Evolutionary conservation across 2,113 vertebrate species (phyloP), one percentile per base, ranked within the genome.

Genomic region (Climacteris rufus): DNA sequence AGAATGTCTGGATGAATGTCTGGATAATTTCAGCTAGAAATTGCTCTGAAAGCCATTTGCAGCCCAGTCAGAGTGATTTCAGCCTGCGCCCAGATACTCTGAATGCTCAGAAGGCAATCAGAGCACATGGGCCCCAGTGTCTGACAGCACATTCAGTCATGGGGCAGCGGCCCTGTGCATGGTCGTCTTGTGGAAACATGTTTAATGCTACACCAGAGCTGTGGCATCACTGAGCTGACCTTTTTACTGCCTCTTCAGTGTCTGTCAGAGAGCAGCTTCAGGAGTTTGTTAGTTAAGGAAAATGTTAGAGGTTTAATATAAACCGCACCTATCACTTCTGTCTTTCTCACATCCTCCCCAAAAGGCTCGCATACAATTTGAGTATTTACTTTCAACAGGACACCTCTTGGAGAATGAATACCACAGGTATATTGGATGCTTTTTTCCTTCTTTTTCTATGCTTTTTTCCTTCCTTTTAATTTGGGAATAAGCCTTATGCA

Each of bases 11-110:
- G 78, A 88, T 87, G 74, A 93, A 90, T 59, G 93, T 96, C 96
- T 97, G 96, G 95, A 93, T 88, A 93, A 89, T 92, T 95, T 97
- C 93, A 95, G 86, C 61, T 64, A 20, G 33, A 92, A 93, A 84
- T 92, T 49, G 87, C 83, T 90, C 86, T 83, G 79, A 93, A 89
- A 81, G 81, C 80, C 70, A 28, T 88, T 90, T 94, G 28, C 70
- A 92, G 82, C 69, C 40, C 72, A 53, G 80, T 85, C 83, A 92
- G 91, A 75, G 59, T 57, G 71, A 50, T 70, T 86, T 69, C 71
- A 79, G 63, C 37, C 92, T 94, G 65, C 1, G 0, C 80, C 37
- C 83, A 89, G 64, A 88, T 77, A 54, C 70, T 87, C 42, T 45
- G 66, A 59, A 21, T 70, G 52, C 76, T 80, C 75, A 79, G 88